phyloP scores from a whole-genome alignment of 2,797 vertebrate species.

The Pygocentrus nattereri region DNA sequence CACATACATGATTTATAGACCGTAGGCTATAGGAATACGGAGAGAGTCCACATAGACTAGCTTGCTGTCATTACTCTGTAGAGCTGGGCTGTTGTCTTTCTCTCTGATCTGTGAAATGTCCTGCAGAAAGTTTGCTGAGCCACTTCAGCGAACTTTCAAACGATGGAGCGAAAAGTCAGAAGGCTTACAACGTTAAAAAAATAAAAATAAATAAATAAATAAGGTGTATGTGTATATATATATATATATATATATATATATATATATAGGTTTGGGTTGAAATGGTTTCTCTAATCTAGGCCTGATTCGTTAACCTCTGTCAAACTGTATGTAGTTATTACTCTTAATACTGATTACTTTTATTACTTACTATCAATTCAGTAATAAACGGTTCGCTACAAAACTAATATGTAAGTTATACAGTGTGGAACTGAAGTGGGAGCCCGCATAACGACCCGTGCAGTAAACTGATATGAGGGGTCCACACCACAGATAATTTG shows the following conservation, averaged over 20 bases:
- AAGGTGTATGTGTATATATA: no score
- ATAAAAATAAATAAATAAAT: no score
- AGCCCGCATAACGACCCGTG: no score
- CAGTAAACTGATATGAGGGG: no score
- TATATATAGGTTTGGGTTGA: not conserved
- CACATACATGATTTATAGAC: not conserved
- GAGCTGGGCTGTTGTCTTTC: not conserved
- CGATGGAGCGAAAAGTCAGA: not conserved
- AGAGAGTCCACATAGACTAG: not conserved
- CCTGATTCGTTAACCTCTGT: not conserved
- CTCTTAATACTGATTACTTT: no score
- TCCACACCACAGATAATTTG: not conserved
- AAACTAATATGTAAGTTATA: no score
- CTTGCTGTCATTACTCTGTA: no score
- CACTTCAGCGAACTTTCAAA: not conserved
- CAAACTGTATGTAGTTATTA: not conserved
- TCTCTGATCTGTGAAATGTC: not conserved
- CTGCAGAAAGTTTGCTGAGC: not conserved
- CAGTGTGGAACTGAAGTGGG: no score
- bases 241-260: no score
- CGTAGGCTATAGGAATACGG: not conserved
- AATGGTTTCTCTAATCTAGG: not conserved
- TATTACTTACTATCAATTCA: no score
- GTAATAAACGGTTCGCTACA: not conserved
- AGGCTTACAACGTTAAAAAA: no score